Conservation (phyloP, 2,797 vertebrate species). For the Hirundo rustica region DNA sequence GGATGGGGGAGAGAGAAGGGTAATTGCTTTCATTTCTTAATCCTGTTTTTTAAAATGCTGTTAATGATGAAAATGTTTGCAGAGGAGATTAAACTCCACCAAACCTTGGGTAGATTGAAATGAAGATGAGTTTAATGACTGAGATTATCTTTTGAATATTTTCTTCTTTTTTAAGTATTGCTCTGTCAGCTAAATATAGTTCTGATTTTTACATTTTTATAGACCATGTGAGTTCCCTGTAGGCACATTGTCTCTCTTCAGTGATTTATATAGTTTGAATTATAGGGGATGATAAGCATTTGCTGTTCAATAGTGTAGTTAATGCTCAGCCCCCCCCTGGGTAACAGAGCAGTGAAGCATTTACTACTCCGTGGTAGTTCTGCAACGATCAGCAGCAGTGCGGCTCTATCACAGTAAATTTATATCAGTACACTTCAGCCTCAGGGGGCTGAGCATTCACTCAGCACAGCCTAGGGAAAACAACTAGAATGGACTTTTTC, state of each 20-base stretch:
- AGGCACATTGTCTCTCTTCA: conserved; percentile 67
- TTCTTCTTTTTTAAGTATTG: background rate
- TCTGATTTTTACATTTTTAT: conserved; percentile 57
- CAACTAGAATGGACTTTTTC: conserved; percentile 50
- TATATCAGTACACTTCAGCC: conserved; percentile 51
- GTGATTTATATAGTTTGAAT: conserved; percentile 67
- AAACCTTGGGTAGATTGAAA: background rate
- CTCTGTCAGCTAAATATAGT: conserved; percentile 55
- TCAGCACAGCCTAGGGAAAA: conserved; percentile 53
- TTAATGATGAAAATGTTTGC: background rate
- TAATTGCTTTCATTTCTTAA: background rate
- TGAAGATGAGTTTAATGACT: background rate
- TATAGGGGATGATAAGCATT: conserved; percentile 60
- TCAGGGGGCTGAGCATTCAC: conserved; percentile 29
- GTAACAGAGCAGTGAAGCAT: conserved; percentile 63
- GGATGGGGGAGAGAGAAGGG: background rate
- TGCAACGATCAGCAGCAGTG: conserved; percentile 48
- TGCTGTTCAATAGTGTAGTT: conserved; percentile 69
- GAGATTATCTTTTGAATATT: conserved; percentile 15
- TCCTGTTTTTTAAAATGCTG: background rate
- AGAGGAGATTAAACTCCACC: background rate
- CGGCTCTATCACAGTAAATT: conserved; percentile 59
- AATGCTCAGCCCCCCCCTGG: conserved; percentile 66
- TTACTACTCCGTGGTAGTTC: conserved; percentile 40
- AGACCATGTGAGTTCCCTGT: conserved; percentile 46